A percentile compares a stretch with the other conserved stretches of the same genome.
Conservation (phyloP, 2,888 invertebrate genomes). For the Apamea monoglypha region DNA sequence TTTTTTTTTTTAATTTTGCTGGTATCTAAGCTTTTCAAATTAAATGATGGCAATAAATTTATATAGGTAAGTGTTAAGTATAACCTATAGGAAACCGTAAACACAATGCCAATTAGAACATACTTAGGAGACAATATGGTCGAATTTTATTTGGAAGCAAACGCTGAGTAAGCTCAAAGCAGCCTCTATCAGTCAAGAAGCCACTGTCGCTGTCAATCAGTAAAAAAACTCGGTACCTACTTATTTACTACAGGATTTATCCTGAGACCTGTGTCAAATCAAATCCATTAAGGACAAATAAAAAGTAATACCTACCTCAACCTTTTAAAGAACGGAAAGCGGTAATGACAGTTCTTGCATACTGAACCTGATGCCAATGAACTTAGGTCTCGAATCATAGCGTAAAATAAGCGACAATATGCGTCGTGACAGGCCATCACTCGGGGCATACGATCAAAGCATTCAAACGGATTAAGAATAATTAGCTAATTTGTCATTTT, state of each 20-base stretch:
- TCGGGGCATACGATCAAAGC: conserved; percentile 81
- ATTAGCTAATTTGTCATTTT: conserved; percentile 90
- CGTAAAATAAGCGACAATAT: conserved; percentile 74
- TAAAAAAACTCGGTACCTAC: neutral
- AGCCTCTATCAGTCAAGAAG: neutral
- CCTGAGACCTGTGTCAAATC: too few relatives aligned
- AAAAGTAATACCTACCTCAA: conserved; percentile 30
- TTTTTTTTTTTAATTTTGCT: neutral
- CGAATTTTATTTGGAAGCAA: neutral
- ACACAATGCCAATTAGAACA: neutral
- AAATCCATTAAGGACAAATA: conserved; percentile 26
- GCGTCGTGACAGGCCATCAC: conserved; percentile 82
- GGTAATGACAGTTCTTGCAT: conserved; percentile 61
- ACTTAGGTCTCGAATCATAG: conserved; percentile 72
- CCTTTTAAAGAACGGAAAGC: conserved; percentile 15
- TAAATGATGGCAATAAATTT: neutral
- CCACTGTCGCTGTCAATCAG: neutral
- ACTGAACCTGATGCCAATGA: conserved; percentile 73
- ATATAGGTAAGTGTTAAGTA: neutral
- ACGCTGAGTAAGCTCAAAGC: neutral
- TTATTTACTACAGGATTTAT: neutral
- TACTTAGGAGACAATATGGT: neutral
- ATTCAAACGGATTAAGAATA: conserved; percentile 88
- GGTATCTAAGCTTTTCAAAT: neutral
- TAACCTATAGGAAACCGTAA: neutral